Evolutionary conservation across 2,888 invertebrate genomes (phyloP), one percentile per base, ranked within the genome.

Genomic region (Pherbina coryleti): DNA sequence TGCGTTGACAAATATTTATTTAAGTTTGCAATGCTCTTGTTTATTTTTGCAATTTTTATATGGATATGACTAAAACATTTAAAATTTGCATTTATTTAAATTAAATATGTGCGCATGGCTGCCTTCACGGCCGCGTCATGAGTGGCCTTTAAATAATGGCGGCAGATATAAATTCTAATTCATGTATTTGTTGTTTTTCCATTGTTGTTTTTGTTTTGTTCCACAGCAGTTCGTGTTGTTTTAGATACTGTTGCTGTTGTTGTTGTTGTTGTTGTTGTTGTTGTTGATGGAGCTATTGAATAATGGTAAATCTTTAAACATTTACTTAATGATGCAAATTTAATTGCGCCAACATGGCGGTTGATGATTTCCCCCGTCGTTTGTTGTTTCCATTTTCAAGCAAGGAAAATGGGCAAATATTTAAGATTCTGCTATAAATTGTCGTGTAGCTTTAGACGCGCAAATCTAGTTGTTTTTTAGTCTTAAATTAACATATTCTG

Each of bases 201-300:
- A 49, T 62, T 73, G 25, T 44, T 60, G 44, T 60, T 66, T 7
- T 19, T 49, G 64, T 44, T 31, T 55, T 51, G n/a, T 53, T n/a
- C 31, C 28, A 25, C 31, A 11, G 70, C 31, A 71, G 62, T 64
- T 76, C 22, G 25, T 76, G 71, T 53, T 70, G 64, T 64, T 75
- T 69, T 69, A 49, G 25, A 28, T 49, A 28, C 17, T 67, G 69
- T n/a, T 75, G 73, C 67, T 76, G 57, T 83, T 64, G 60, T 79
- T 77, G 75, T 62, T 64, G 76, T 77, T 79, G n/a, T n/a, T n/a
- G n/a, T 79, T 81, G 78, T 31, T 64, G 19, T 79, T 76, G 70
- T 66, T n/a, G 31, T 62, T 75, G 72, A 51, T 76, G 28, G 51
- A 67, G 77, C 72, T 72, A 25, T 66, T 76, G 28, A 74, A 74